Evolutionary conservation across 2,888 invertebrate species (phyloP).

Genomic region (Podabrus alpinus): DNA sequence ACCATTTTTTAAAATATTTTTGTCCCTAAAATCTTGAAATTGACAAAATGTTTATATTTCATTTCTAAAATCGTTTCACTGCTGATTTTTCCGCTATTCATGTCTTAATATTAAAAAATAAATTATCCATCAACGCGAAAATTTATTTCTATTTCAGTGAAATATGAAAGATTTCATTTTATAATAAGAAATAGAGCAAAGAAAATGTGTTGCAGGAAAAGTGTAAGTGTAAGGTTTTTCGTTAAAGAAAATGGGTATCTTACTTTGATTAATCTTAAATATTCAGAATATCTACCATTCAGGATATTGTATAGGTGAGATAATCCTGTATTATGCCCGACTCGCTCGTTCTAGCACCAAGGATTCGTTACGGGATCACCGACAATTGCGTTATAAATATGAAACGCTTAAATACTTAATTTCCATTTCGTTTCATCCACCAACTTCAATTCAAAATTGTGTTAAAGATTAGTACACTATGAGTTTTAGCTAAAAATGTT

Average conservation of each 20-base stretch:
- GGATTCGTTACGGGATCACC: slow-evolving; percentile 9
- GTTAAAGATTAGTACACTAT: background rate
- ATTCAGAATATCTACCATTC: slow-evolving; percentile 23
- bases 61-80: background rate
- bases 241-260: slow-evolving; percentile 2
- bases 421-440: slow-evolving; percentile 15
- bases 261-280: slow-evolving; percentile 28
- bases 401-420: slow-evolving; percentile 17
- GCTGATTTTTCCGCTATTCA: background rate
- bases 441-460: background rate
- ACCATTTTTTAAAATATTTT: no score
- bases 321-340: slow-evolving; percentile 19
- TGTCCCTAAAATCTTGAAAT: no score
- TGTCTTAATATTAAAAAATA: background rate
- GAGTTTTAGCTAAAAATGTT: background rate
- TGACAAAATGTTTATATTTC: background rate
- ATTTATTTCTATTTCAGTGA: background rate
- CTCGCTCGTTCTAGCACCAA: slow-evolving; percentile 4
- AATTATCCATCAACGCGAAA: background rate
- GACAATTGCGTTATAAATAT: slow-evolving; percentile 17
- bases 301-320: slow-evolving; percentile 18
- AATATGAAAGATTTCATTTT: background rate
- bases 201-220: background rate
- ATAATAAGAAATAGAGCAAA: background rate
- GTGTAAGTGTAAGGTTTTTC: background rate